Percentiles rank a stretch among this genome's conserved stretches.
Evolutionary conservation across 1,140 invertebrate species (phyloP).

Genomic region (Bombus pyrosoma): DNA sequence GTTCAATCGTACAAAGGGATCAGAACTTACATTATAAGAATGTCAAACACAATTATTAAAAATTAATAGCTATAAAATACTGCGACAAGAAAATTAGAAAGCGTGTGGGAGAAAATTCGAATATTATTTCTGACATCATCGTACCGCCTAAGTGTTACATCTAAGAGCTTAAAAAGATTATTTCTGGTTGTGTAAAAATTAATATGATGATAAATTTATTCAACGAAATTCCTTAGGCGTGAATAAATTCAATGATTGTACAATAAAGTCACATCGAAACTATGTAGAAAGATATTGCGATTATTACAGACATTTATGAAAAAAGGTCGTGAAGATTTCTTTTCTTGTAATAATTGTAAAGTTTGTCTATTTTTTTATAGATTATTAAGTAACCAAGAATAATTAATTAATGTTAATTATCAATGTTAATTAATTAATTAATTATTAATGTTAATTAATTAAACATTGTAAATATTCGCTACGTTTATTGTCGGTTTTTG

Average conservation of each 20-base stretch:
- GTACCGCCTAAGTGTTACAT: neutral
- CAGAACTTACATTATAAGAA: neutral
- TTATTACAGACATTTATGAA: too few relatives aligned
- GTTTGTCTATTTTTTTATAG: too few relatives aligned
- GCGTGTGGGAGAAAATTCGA: too few relatives aligned
- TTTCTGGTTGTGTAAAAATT: neutral
- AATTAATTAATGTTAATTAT: neutral
- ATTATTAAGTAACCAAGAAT: neutral
- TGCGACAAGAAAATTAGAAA: neutral
- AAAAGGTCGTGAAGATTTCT: neutral
- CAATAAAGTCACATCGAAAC: too few relatives aligned
- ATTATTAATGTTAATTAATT: slow-evolving; percentile 1
- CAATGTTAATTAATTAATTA: slow-evolving; percentile 2
- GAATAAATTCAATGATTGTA: too few relatives aligned
- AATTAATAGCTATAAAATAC: too few relatives aligned
- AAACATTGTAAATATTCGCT: slow-evolving; percentile 3
- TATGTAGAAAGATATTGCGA: neutral
- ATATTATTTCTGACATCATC: too few relatives aligned
- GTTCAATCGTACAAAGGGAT: neutral
- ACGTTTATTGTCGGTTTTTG: neutral
- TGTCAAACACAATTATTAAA: neutral
- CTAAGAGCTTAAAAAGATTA: neutral
- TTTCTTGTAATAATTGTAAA: neutral
- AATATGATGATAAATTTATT: neutral
- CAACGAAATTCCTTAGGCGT: neutral